Percentiles rank a stretch among this genome's conserved stretches.
Conservation (phyloP, 2,888 invertebrate species). For the Eudasyphora cyanicolor region DNA sequence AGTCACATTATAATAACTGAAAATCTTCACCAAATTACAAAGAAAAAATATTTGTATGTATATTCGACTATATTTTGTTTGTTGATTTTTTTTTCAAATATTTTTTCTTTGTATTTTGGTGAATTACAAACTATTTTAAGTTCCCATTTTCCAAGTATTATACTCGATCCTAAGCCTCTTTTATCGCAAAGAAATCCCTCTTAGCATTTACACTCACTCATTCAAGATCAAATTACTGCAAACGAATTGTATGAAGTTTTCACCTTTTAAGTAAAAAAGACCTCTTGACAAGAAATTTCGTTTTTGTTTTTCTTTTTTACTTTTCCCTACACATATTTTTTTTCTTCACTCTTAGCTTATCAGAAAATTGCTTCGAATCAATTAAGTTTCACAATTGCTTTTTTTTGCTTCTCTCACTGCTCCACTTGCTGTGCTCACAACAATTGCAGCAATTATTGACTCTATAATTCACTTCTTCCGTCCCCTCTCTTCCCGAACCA, state of each 20-base stretch:
- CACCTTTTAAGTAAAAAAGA: neutral
- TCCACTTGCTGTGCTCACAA: neutral
- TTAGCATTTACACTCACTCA: too few species aligned
- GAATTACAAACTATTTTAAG: too few species aligned
- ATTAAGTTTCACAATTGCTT: slow-evolving; percentile 8
- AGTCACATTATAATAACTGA: too few species aligned
- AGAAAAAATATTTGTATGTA: too few species aligned
- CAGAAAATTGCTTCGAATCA: neutral
- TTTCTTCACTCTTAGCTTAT: neutral
- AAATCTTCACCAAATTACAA: too few species aligned
- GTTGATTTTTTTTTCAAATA: too few species aligned
- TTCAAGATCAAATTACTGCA: neutral
- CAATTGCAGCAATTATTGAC: slow-evolving; percentile 21
- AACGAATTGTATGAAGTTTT: neutral
- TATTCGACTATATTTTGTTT: too few species aligned
- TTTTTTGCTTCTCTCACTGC: neutral
- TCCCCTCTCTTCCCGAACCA: neutral
- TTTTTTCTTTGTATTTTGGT: too few species aligned
- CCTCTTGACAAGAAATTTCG: too few species aligned
- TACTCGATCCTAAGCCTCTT: too few species aligned
- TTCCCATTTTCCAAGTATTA: too few species aligned
- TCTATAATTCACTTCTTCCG: slow-evolving; percentile 9
- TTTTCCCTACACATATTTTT: neutral
- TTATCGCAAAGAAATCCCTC: too few species aligned
- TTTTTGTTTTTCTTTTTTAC: neutral